A percentile compares a stretch with the other conserved stretches of the same genome.
phyloP scores from a whole-genome alignment of 2,888 invertebrate genomes.

The Limenitis arthemis region DNA sequence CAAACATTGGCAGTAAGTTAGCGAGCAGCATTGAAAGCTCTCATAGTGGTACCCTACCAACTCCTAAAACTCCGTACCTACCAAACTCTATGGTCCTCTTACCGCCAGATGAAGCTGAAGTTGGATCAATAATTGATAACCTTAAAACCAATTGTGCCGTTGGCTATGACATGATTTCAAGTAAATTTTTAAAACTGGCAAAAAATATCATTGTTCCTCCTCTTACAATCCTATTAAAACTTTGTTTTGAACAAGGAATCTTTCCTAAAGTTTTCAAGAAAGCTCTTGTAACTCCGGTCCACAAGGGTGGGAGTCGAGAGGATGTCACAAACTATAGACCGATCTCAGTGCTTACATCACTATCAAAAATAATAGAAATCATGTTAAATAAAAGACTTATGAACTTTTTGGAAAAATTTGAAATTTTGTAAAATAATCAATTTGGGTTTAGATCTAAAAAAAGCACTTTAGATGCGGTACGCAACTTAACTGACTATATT shows the following conservation, averaged over 20 bases:
- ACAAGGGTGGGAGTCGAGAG: too few species aligned
- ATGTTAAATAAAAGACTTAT: not conserved
- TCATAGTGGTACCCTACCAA: too few species aligned
- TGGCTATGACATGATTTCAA: not conserved
- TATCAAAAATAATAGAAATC: not conserved
- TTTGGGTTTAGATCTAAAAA: too few species aligned
- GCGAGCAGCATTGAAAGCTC: too few species aligned
- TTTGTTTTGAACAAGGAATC: not conserved
- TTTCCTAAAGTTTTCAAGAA: not conserved
- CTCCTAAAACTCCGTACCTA: too few species aligned
- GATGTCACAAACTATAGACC: not conserved
- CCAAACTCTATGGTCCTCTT: not conserved
- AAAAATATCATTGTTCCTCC: not conserved
- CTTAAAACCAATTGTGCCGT: too few species aligned
- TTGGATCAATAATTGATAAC: not conserved
- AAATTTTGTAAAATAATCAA: not conserved
- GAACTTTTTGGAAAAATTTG: not conserved
- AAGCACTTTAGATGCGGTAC: too few species aligned
- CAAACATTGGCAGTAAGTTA: too few species aligned
- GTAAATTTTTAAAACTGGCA: not conserved
- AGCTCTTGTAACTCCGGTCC: not conserved
- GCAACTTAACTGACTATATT: too few species aligned
- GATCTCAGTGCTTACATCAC: not conserved
- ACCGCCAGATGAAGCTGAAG: not conserved
- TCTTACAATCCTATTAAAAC: not conserved